Base-by-base conservation (phyloP, 2,113 vertebrate genomes). In the Callospermophilus lateralis region DNA sequence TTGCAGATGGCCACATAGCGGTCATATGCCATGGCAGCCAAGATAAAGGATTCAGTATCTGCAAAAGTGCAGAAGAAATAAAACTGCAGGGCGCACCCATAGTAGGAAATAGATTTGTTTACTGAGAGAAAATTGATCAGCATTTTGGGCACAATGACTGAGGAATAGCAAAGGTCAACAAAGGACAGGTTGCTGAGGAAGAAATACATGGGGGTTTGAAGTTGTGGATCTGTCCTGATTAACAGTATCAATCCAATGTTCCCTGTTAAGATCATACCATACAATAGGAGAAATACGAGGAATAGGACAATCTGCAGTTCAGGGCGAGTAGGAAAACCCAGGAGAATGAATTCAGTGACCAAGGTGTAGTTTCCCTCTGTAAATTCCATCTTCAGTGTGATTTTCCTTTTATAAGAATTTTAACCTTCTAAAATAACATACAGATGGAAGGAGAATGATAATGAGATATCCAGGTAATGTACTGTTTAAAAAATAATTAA, bases 181-280 rank as follows among this genome's bases (percentile, higher is more conserved):
- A 94, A 81, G 53, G 84, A 94, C 4, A 94, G 84, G 34, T 81
- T 88, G 26, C 76, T 94, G 19, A 94, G 76, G 67, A 88, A 63
- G 65, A 53, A 53, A 53, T 53, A 53, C 51, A 53, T 92, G 28
- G 51, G 79, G 0, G 74, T 94, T 4, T 90, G 97, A 55, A 97
- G 96, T 7, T 51, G 86, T 0, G 28, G 51, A 39, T 96, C 65
- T 0, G 15, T 74, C 58, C 80, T 92, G 16, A 97, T 97, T 70
- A 96, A 22, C 13, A 81, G 5, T 45, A 98, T 97, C 76, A 97
- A 45, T 24, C 92, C 98, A 92, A 81, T 37, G 20, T 97, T 97
- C 0, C 86, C 94, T 13, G 80, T 20, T 61, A 97, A 72, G 77
- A 97, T 96, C 89, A 93, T 7, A 45, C 34, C 30, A 10, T 95